A percentile compares a stretch with the other conserved stretches of the same genome.
Evolutionary conservation across 2,113 vertebrate genomes (phyloP).

Genomic region (Felis chaus): DNA sequence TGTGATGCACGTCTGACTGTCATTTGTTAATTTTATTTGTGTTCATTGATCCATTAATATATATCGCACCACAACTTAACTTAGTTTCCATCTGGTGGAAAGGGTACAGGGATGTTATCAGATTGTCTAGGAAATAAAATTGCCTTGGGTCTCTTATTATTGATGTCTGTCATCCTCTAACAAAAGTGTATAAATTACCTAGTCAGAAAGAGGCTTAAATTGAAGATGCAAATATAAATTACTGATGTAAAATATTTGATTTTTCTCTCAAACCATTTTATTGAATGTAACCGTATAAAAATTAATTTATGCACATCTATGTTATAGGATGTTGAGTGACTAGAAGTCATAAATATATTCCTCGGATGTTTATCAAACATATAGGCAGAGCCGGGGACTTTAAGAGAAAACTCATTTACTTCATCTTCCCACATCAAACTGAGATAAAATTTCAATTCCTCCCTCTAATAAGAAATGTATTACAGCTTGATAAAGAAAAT

Average conservation of each 20-base stretch:
- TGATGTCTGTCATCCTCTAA: slow-evolving; percentile 17
- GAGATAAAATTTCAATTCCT: neutral
- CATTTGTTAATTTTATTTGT: slow-evolving; percentile 62
- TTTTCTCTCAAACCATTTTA: neutral
- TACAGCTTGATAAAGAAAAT: neutral
- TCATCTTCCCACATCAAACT: neutral
- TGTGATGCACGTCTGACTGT: neutral
- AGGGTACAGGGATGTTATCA: slow-evolving; percentile 9
- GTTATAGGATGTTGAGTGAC: neutral
- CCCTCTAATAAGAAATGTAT: neutral
- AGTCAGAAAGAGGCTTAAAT: neutral
- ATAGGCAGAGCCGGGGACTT: neutral
- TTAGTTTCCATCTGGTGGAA: slow-evolving; percentile 60
- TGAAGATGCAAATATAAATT: slow-evolving; percentile 31
- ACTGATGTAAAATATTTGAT: slow-evolving; percentile 17
- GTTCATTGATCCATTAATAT: slow-evolving; percentile 50
- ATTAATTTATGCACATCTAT: neutral
- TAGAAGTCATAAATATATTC: neutral
- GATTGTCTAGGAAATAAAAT: slow-evolving; percentile 54
- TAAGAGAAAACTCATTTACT: neutral
- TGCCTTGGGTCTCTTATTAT: neutral
- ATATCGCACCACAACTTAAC: slow-evolving; percentile 39
- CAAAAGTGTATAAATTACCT: slow-evolving; percentile 35
- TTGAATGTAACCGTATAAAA: neutral
- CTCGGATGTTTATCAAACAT: neutral